Base-by-base conservation (phyloP, 2,797 vertebrate species). In the Chelon labrosus region DNA sequence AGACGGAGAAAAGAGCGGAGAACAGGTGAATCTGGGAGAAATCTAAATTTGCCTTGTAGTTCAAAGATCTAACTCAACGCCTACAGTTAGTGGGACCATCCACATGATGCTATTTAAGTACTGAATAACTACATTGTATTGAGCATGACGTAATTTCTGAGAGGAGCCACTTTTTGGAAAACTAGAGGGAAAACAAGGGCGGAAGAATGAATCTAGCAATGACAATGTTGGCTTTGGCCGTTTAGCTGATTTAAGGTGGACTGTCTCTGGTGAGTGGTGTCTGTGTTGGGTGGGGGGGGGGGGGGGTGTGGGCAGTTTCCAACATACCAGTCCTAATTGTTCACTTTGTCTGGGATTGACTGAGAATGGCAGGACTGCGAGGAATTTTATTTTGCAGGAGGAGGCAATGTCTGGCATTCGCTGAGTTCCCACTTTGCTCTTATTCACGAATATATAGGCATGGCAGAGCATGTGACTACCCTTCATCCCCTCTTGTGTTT, bases 361-460 rank as follows among this genome's bases (percentile, higher is more conserved):
- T 16, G 74, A 37, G 81, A 85, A 86, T 42, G 75, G 66, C 62
- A 69, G 25, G 87, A 91, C 73, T 53, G 79, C 62, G 60, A 75
- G 90, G 93, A 94, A 94, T 95, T 92, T 92, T 90, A 92, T 93
- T 94, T 85, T 86, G 52, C 65, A 64, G 9, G 53, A 74, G 64
- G 59, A 77, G 80, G 83, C 79, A 65, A 86, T 51, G 86, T 27
- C 66, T 65, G 89, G 89, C 73, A 93, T 94, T 88, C 91, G 91
- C 92, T 89, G 94, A 94, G 79, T 62, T 62, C 27, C 77, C 70
- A 65, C 55, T 90, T 91, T 83, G 60, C 65, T 10, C 65, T 80
- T 85, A 84, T 78, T 82, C 86, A 89, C 66, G 80, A 92, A 79
- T 74, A 81, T 62, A 87, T 38, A 65, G 57, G 5, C 5, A 42